Conservation (phyloP, 2,797 vertebrate species). For the Pipistrellus kuhlii region DNA sequence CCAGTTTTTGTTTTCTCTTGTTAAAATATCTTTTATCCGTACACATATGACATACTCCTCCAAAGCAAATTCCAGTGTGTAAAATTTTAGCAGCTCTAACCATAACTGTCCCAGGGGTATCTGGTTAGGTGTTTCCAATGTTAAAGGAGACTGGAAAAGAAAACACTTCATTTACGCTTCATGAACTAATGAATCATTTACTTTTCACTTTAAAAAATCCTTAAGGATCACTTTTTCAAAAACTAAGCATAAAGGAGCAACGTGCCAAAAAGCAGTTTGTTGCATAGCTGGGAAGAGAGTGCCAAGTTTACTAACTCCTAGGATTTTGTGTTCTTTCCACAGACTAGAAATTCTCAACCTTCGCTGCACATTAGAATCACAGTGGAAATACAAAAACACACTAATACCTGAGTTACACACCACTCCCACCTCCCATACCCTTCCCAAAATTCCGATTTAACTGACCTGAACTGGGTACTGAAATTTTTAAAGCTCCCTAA, state of each 20-base stretch:
- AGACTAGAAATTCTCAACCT: constrained; percentile 47
- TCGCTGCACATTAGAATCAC: constrained; percentile 34
- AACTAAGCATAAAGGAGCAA: constrained; percentile 31
- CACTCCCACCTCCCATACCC: background rate
- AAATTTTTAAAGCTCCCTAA: constrained; percentile 50
- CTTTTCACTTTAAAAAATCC: constrained; percentile 55
- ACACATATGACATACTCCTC: constrained; percentile 98
- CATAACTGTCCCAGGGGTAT: constrained; percentile 94
- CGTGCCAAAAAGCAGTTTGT: constrained; percentile 41
- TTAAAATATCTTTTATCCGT: constrained; percentile 93
- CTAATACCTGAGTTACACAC: background rate
- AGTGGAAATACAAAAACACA: background rate
- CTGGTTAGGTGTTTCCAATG: constrained; percentile 87
- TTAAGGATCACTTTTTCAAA: constrained; percentile 49
- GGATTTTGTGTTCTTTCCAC: constrained; percentile 61
- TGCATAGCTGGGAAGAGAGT: background rate
- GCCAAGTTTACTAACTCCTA: constrained; percentile 50
- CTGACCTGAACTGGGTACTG: background rate
- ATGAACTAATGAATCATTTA: constrained; percentile 25
- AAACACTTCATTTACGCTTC: constrained; percentile 67
- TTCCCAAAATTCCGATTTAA: constrained; percentile 53
- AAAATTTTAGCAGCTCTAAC: constrained; percentile 97
- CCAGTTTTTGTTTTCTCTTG: constrained; percentile 97
- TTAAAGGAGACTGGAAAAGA: constrained; percentile 91
- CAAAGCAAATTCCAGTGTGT: constrained; percentile 98